phyloP scores from a whole-genome alignment of 1,140 invertebrate species.

The Holotrichia oblita region DNA sequence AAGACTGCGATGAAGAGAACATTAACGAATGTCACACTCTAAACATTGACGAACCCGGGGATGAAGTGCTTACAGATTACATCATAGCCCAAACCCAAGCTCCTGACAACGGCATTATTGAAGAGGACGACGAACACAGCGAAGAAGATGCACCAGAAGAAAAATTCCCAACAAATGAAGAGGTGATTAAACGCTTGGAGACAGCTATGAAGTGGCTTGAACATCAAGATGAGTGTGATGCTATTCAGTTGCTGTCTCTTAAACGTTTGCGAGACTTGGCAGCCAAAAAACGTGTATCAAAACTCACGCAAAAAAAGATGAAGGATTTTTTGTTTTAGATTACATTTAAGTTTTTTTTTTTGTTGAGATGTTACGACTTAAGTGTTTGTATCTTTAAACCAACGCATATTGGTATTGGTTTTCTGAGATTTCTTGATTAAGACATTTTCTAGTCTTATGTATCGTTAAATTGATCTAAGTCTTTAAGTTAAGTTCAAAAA shows the following conservation, averaged over 20 bases:
- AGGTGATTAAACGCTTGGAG: background rate
- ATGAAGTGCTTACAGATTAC: background rate
- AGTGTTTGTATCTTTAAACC: too few species aligned
- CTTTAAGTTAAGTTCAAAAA: too few species aligned
- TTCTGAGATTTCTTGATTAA: background rate
- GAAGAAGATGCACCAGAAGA: background rate
- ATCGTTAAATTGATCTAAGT: too few species aligned
- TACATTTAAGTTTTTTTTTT: too few species aligned
- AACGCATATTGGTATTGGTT: background rate
- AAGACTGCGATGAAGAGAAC: background rate
- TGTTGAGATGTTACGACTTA: too few species aligned
- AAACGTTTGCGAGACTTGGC: constrained; percentile 19
- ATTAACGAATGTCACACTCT: background rate
- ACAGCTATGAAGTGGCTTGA: constrained; percentile 14
- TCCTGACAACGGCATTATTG: background rate
- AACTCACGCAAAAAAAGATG: background rate
- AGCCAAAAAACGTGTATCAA: background rate
- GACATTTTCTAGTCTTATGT: too few species aligned
- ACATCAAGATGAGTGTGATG: constrained; percentile 13
- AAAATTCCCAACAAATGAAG: background rate
- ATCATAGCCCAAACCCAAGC: background rate
- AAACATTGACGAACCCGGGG: background rate
- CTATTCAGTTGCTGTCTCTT: constrained; percentile 14
- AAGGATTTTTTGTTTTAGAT: too few species aligned
- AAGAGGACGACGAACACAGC: background rate